These are phyloP conservation scores for Cynaeus angustus DNA, from an alignment of 2,888 invertebrate genomes.

Conservation along the genomic window DNA sequence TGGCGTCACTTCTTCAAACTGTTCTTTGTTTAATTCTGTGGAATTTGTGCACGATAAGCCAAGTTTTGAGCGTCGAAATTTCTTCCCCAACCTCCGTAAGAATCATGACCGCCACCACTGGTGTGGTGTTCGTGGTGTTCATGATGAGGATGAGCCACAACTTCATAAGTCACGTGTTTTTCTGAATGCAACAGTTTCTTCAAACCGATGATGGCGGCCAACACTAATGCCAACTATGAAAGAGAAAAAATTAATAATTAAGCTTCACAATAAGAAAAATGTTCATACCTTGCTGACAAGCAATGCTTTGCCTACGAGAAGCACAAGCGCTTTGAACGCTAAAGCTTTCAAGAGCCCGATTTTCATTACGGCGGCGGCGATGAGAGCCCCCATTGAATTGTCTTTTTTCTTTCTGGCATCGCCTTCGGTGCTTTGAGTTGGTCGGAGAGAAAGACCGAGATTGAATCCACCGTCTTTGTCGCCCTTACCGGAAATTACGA, in stretches of 20 bases:
- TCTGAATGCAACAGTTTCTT: conserved; percentile 87
- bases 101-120: conserved; percentile 67
- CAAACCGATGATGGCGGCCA: conserved; percentile 86
- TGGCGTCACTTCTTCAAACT: conserved; percentile 58
- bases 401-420: conserved; percentile 72
- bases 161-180: conserved; percentile 83
- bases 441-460: conserved; percentile 79
- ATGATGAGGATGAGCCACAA: conserved; percentile 83
- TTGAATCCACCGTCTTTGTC: conserved; percentile 80
- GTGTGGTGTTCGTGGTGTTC: conserved; percentile 72
- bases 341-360: conserved; percentile 86
- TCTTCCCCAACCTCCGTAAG: conserved; percentile 75
- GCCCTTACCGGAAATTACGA: conserved; percentile 82
- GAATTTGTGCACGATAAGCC: conserved; percentile 78
- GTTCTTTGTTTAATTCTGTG: conserved; percentile 61
- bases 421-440: conserved; percentile 63
- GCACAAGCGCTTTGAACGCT: conserved; percentile 85
- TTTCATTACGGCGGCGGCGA: conserved; percentile 86
- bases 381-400: conserved; percentile 77
- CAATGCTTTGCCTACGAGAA: conserved; percentile 89
- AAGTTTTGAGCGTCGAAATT: conserved; percentile 74
- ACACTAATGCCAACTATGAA: conserved; percentile 80
- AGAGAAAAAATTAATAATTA: conserved; percentile 11
- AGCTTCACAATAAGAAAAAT: not conserved
- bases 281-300: conserved; percentile 81